phyloP scores from a whole-genome alignment of 2,888 invertebrate species.

The Folsomia manolachei region DNA sequence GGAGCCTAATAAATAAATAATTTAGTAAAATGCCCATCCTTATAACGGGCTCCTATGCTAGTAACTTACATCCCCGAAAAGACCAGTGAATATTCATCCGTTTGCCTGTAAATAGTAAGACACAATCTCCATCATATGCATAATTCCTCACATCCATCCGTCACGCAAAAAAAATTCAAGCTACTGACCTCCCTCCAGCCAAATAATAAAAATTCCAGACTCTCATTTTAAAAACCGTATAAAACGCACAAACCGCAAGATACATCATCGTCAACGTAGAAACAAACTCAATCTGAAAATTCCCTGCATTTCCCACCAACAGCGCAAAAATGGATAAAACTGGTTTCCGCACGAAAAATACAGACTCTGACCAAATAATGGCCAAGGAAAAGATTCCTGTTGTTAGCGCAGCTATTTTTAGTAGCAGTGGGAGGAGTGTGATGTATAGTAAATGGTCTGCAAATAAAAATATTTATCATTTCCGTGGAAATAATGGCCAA shows the following conservation, averaged over 20 bases:
- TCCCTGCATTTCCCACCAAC: conserved; percentile 76
- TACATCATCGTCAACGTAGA: conserved; percentile 90
- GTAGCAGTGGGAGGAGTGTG: no score
- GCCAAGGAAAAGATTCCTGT: conserved; percentile 77
- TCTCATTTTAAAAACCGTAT: conserved; percentile 92
- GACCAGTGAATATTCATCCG: conserved; percentile 96
- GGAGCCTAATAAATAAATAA: conserved; percentile 58
- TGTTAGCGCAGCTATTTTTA: conserved; percentile 69
- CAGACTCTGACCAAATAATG: conserved; percentile 99
- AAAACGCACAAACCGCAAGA: conserved; percentile 96
- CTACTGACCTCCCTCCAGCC: no score
- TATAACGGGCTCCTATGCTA: background rate
- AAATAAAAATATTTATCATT: no score
- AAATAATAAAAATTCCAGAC: conserved; percentile 95
- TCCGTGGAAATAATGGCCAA: conserved; percentile 91
- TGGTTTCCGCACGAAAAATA: conserved; percentile 90
- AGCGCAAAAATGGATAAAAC: conserved; percentile 97
- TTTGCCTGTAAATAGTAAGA: conserved; percentile 73
- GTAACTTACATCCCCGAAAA: conserved; percentile 86
- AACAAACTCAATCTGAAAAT: conserved; percentile 89
- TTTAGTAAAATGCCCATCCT: background rate
- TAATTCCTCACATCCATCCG: no score
- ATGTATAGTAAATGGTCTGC: no score
- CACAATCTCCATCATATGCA: no score
- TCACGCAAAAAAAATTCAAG: no score